Base-by-base conservation (phyloP, 37 sponge, comb jelly and placozoan genomes). In the Lycopodina hypogea region DNA sequence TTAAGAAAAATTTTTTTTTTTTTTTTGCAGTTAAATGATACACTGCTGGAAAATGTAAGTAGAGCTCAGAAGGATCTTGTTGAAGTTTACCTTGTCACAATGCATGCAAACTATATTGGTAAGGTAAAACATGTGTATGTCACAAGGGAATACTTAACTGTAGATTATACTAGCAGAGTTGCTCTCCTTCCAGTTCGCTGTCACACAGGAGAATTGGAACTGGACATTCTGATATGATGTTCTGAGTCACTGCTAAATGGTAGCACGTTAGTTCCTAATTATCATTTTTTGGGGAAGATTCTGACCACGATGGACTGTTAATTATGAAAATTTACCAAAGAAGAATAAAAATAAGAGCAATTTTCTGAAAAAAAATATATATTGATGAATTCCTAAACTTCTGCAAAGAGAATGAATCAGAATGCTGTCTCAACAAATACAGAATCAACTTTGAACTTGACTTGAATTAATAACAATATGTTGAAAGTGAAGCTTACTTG, bases 401-500 rank as follows among this genome's bases (percentile, higher is more conserved):
- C 42, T 45, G 71, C 37, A 39, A 42, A 1, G 39, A 36, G 6
- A 42, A 41, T 52, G 33, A 39, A 30, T 18, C 39, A 1, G 23
- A 51, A 18, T 78, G 79, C 45, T 85, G 87, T 36, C 24, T 81
- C 19, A 56, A 75, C 17, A 30, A 33, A 6, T 60, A 81, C 38
- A 30, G 14, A 12, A 32, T 90, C 6, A 58, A 90, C 58, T 84
- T 90, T 61, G 38, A 57, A 45, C 48, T 4, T 12, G 48, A 60
- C 14, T 90, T 72, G 72, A 78, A 34, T 2, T 45, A 9, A n/a
- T n/a, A n/a, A n/a, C n/a, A n/a, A n/a, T n/a, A n/a, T n/a, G n/a
- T n/a, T n/a, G n/a, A n/a, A n/a, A n/a, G n/a, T n/a, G n/a, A n/a
- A n/a, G n/a, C n/a, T n/a, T n/a, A n/a, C n/a, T n/a, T n/a, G n/a